phyloP scores from a whole-genome alignment of 1,140 invertebrate genomes.

The Drosophila kepulauana region DNA sequence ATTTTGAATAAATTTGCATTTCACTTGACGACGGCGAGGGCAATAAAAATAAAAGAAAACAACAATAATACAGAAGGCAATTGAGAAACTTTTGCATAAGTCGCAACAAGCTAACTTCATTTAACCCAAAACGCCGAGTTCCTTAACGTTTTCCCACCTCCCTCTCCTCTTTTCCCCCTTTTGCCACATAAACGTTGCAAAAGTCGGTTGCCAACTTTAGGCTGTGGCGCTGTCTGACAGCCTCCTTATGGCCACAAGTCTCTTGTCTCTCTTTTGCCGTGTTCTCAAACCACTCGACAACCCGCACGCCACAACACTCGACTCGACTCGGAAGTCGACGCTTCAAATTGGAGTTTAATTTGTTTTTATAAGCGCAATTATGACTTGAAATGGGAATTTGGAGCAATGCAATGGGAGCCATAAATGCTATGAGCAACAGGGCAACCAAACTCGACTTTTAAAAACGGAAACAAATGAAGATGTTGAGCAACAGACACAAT shows the following conservation, averaged over 20 bases:
- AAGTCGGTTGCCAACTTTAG: slow-evolving; percentile 3
- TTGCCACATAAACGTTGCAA: not conserved
- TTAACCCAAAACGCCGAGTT: slow-evolving; percentile 62
- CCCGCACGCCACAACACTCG: slow-evolving; percentile 19
- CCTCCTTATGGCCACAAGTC: slow-evolving; percentile 5
- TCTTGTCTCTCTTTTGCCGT: not conserved
- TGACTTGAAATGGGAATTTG: slow-evolving; percentile 35
- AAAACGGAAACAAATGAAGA: not conserved
- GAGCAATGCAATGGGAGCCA: slow-evolving; percentile 5
- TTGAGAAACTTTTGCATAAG: slow-evolving; percentile 81
- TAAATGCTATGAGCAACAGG: slow-evolving; percentile 1
- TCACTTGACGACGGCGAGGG: slow-evolving; percentile 58
- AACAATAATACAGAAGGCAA: slow-evolving; percentile 73
- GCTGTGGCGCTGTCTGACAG: slow-evolving; percentile 8
- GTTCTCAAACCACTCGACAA: slow-evolving; percentile 32
- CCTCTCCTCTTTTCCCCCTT: not conserved
- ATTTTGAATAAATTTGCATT: slow-evolving; percentile 82
- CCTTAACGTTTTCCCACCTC: slow-evolving; percentile 8
- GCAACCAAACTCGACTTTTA: slow-evolving; percentile 8
- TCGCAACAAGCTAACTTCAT: slow-evolving; percentile 75
- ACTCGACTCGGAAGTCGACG: slow-evolving; percentile 14
- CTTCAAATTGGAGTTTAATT: slow-evolving; percentile 75
- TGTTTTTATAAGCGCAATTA: slow-evolving; percentile 75
- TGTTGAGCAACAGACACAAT: not conserved
- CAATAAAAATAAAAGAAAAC: slow-evolving; percentile 50